Base-by-base conservation (phyloP, 1,140 invertebrate species). In the Drosophila willistoni region DNA sequence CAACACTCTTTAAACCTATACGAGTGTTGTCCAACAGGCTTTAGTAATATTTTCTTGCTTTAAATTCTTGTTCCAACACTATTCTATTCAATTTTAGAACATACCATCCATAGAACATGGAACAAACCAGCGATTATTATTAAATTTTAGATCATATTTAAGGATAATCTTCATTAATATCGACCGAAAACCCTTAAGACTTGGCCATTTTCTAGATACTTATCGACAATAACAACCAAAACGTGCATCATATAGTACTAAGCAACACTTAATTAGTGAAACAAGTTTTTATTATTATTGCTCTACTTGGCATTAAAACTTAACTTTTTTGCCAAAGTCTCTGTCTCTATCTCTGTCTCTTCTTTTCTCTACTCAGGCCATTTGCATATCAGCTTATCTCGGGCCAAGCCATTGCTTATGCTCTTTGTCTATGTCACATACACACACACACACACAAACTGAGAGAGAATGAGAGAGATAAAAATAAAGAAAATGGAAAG, bases 371-470 rank as follows among this genome's bases (percentile, higher is more conserved):
- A 22, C 44, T 51, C 56, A 65, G 57, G 64, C 76, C 39, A 77
- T 77, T 77, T 77, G 62, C 74, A 77, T 77, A 77, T 77, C 56
- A 71, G 59, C 73, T 77, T 76, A 76, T 76, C 73, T 76, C 29
- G 19, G 56, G 56, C 56, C 55, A 57, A 73, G 60, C 74, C 66
- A 77, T 77, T 77, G 62, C 74, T 47, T 77, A 77, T 77, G 73
- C 74, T 68, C 73, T 77, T 77, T 77, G 62, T 77, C 61, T 75
- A 64, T 51, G 60, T 63, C 73, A 64, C 74, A 68, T 44, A 54
- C 67, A 77, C 73, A 77, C 13, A 54, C 13, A 64, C 33, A 19
- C 7, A 14, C n/a, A 56, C 13, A 14, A 6, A 19, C 6, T 51
- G 25, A 56, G 29, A 29, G 29, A 29, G 29, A 29, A 29, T 29